Evolutionary conservation across 2,797 vertebrate genomes (phyloP).

Genomic region (Enteromius anoplus): DNA sequence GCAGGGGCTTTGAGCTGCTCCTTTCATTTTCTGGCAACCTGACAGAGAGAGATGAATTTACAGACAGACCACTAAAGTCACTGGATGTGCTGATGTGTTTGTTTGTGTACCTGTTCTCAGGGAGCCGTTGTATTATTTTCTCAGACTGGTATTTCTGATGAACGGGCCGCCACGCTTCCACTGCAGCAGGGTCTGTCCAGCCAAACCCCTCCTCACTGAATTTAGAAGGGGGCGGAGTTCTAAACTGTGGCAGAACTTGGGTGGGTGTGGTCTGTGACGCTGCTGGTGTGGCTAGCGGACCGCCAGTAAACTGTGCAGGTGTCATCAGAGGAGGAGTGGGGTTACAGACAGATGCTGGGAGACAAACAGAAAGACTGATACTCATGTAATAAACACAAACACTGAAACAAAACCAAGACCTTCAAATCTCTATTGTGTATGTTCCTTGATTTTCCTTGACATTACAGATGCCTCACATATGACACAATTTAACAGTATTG

Average conservation of each 20-base stretch:
- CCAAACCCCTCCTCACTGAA: slow-evolving; percentile 56
- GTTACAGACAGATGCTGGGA: slow-evolving; percentile 1
- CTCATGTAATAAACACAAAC: neutral
- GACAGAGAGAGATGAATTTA: neutral
- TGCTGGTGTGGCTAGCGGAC: neutral
- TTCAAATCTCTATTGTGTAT: neutral
- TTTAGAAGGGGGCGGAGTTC: neutral
- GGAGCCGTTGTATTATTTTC: slow-evolving; percentile 22
- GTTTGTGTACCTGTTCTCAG: slow-evolving; percentile 51
- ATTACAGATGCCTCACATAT: neutral
- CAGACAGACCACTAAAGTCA: neutral
- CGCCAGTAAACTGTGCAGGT: slow-evolving; percentile 31
- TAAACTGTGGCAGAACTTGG: slow-evolving; percentile 12
- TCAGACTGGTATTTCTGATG: neutral
- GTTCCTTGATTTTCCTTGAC: neutral
- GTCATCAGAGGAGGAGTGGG: slow-evolving; percentile 25
- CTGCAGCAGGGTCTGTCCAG: slow-evolving; percentile 66
- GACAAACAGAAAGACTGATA: neutral
- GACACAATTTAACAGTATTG: neutral
- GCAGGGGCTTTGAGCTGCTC: slow-evolving; percentile 65
- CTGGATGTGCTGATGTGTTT: slow-evolving; percentile 32
- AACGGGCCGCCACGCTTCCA: slow-evolving; percentile 47
- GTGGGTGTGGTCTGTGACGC: neutral
- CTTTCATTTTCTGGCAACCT: slow-evolving; percentile 65
- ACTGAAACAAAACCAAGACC: neutral